Evolutionary conservation across 2,888 invertebrate genomes (phyloP).

Genomic region (Unio delphinus): DNA sequence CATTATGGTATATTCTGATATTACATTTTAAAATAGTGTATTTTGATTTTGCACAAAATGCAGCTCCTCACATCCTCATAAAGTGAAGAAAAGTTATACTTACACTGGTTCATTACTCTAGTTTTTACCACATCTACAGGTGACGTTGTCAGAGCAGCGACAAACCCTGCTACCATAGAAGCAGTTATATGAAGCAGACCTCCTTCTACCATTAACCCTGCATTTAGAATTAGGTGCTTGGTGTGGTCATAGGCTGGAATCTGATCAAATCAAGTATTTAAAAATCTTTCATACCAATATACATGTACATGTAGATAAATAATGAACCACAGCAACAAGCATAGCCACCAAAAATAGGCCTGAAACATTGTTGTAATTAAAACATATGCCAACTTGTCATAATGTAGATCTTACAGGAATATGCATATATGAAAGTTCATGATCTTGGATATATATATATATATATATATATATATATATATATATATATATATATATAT

Average conservation of each 20-base stretch:
- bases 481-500: too few species aligned
- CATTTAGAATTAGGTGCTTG: constrained; percentile 59
- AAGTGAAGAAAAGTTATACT: constrained; percentile 2
- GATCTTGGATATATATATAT: too few species aligned
- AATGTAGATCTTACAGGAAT: too few species aligned
- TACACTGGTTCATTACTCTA: constrained; percentile 61
- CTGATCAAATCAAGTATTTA: constrained; percentile 19
- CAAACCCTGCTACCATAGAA: constrained; percentile 63
- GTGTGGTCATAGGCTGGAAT: constrained; percentile 64
- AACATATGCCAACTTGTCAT: too few species aligned
- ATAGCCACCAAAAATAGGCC: too few species aligned
- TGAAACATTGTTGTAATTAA: too few species aligned
- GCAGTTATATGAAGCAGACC: constrained; percentile 51
- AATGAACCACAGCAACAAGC: too few species aligned
- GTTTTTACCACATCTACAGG: constrained; percentile 66
- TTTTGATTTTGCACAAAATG: background rate
- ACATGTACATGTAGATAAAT: too few species aligned
- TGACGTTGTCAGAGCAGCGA: constrained; percentile 60
- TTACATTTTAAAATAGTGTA: background rate
- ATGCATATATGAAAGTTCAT: too few species aligned
- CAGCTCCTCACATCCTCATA: background rate
- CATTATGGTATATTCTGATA: background rate
- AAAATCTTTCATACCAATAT: too few species aligned
- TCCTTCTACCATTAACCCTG: constrained; percentile 53
- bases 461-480: too few species aligned